Percentiles rank a stretch among this genome's conserved stretches.
Evolutionary conservation across 1,140 invertebrate genomes (phyloP).

Genomic region (Aphaenogaster floridana): DNA sequence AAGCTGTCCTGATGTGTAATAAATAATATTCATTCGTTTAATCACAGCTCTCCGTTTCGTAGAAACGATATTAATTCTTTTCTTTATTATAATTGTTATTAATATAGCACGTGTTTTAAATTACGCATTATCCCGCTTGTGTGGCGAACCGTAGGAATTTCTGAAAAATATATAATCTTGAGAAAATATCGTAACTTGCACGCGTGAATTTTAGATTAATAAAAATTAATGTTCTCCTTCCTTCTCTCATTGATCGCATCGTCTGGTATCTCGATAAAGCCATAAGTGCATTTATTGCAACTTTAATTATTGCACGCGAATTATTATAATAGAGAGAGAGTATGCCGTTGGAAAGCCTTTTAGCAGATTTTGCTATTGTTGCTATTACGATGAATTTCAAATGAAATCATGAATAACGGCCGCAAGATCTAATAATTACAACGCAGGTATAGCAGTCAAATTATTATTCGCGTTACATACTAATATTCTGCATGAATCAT

Average conservation of each 20-base stretch:
- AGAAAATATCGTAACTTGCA: neutral
- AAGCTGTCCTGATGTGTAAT: slow-evolving; percentile 21
- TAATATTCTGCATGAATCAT: slow-evolving; percentile 64
- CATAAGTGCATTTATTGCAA: slow-evolving; percentile 51
- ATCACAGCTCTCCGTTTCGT: slow-evolving; percentile 10
- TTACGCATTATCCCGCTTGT: neutral
- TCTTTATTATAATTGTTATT: slow-evolving; percentile 37
- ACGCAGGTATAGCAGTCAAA: slow-evolving; percentile 54
- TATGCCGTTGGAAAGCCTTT: slow-evolving; percentile 50
- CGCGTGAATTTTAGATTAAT: neutral
- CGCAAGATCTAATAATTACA: slow-evolving; percentile 66
- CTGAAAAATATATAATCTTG: slow-evolving; percentile 29
- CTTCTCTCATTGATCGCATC: slow-evolving; percentile 4
- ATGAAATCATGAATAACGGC: slow-evolving; percentile 65
- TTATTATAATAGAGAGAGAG: slow-evolving; percentile 56
- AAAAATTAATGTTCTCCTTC: neutral
- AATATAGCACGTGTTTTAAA: slow-evolving; percentile 17
- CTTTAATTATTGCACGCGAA: slow-evolving; percentile 53
- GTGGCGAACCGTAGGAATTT: neutral
- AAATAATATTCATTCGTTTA: slow-evolving; percentile 37
- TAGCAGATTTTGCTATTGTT: slow-evolving; percentile 65
- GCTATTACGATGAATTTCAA: slow-evolving; percentile 64
- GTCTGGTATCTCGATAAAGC: slow-evolving; percentile 35
- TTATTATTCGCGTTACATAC: slow-evolving; percentile 64
- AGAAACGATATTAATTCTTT: slow-evolving; percentile 36